Conservation (phyloP, 2,113 vertebrate species). For the Caranx ignobilis region DNA sequence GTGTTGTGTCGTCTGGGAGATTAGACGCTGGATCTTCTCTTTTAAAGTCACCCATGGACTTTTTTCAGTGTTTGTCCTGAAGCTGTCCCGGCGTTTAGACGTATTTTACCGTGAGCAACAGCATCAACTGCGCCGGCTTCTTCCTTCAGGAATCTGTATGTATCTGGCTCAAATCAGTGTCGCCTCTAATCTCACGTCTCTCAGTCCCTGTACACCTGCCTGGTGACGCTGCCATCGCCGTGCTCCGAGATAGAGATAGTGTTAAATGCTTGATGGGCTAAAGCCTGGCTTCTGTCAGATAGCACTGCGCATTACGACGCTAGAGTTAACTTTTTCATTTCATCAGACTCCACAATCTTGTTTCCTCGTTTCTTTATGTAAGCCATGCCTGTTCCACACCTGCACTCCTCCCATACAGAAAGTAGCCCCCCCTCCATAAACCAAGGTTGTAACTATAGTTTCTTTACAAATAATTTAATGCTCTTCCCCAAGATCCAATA, state of each 20-base stretch:
- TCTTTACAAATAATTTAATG: conserved; percentile 8
- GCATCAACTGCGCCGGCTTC: too few relatives aligned
- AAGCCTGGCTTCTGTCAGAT: conserved; percentile 26
- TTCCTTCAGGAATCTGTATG: conserved; percentile 1
- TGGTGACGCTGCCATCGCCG: conserved; percentile 9
- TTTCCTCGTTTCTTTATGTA: conserved; percentile 4
- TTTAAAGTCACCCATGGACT: not conserved
- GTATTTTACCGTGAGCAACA: not conserved
- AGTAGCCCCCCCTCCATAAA: not conserved
- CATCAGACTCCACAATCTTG: conserved; percentile 18
- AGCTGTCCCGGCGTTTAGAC: not conserved
- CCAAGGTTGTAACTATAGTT: not conserved
- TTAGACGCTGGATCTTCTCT: not conserved
- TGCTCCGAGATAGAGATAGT: conserved; percentile 1
- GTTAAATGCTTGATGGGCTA: conserved; percentile 24
- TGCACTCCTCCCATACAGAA: not conserved
- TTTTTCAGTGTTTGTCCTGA: not conserved
- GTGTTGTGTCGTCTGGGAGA: not conserved
- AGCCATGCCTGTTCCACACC: conserved; percentile 4
- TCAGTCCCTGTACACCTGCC: conserved; percentile 6
- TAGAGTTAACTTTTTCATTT: conserved; percentile 14
- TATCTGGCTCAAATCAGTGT: not conserved
- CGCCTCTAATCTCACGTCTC: conserved; percentile 16
- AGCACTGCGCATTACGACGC: not conserved
- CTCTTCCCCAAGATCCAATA: not conserved